Evolutionary conservation across 2,113 vertebrate genomes (phyloP).

Genomic region (Pelecanus crispus): DNA sequence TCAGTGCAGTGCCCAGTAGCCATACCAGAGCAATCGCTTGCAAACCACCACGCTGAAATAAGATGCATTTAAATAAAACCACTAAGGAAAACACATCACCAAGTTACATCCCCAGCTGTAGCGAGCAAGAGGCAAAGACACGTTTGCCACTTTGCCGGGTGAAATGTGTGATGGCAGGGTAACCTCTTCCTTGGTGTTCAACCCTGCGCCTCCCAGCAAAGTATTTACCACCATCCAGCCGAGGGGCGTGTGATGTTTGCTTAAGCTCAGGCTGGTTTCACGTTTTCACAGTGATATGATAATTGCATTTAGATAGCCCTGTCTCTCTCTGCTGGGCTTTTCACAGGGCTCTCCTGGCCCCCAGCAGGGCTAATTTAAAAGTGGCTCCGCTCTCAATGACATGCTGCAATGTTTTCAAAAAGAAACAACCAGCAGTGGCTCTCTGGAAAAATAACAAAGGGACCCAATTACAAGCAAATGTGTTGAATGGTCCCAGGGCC

Average conservation of each 20-base stretch:
- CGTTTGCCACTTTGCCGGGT: fast-evolving
- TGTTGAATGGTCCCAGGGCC: constrained; percentile 63
- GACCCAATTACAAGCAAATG: constrained; percentile 69
- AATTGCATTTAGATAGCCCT: constrained; percentile 72
- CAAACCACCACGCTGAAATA: background rate
- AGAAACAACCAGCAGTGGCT: constrained; percentile 58
- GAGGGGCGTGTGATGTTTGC: constrained; percentile 66
- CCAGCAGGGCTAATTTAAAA: constrained; percentile 70
- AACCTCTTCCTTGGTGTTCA: background rate
- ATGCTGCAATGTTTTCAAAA: constrained; percentile 54
- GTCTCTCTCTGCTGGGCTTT: constrained; percentile 55
- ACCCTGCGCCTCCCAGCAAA: background rate
- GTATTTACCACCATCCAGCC: constrained; percentile 7
- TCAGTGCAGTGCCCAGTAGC: fast-evolving
- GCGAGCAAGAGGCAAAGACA: background rate
- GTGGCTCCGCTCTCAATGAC: constrained; percentile 64
- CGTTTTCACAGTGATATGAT: constrained; percentile 71
- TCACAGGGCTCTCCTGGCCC: constrained; percentile 57
- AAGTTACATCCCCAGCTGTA: background rate
- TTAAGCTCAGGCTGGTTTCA: constrained; percentile 61
- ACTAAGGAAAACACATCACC: background rate
- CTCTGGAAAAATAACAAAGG: constrained; percentile 71
- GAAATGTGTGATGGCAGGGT: background rate
- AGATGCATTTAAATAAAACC: background rate
- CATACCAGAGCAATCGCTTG: background rate